Evolutionary conservation across 1,140 invertebrate species (phyloP), one percentile per base, ranked within the genome.

Genomic region (Lepidotrigona ventralis): DNA sequence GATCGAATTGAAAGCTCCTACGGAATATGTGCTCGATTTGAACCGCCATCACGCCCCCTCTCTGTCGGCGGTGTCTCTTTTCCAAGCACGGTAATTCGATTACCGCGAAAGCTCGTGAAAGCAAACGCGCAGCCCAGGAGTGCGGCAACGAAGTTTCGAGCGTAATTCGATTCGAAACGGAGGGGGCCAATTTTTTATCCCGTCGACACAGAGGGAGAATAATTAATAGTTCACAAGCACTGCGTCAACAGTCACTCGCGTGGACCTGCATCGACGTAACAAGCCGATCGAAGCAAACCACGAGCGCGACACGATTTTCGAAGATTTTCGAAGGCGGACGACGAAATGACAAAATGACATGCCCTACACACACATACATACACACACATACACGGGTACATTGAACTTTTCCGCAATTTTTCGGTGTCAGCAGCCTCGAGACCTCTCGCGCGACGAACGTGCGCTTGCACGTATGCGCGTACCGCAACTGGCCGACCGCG

Each of bases 401-500:
- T 21, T 19, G 54, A 21, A 29, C 58, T 73, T n/a, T n/a, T n/a
- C n/a, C 21, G 68, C 68, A 46, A 70, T 70, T 70, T 70, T 70
- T 23, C 68, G 68, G 23, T 46, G 39, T 29, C 46, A 23, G 54
- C n/a, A 66, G 81, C 63, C 29, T 29, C 33, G 73, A 53, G 79
- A 71, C 46, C 66, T 33, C 71, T 83, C 73, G 56, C 64, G 66
- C 78, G 82, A 83, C 64, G 53, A 70, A 76, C 88, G 86, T 89
- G 86, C 75, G 85, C 77, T 83, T 87, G 66, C 83, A 89, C 83
- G 88, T 89, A 87, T 88, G 86, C 86, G 70, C 85, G 85, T 82
- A 87, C 81, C 58, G 60, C 86, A 70, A 87, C 88, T 89, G 86
- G 75, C 83, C 74, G 68, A 21, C 69, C 73, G 71, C 71, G 77